Conservation (phyloP, 2,113 vertebrate genomes). For the Uria aalge region DNA sequence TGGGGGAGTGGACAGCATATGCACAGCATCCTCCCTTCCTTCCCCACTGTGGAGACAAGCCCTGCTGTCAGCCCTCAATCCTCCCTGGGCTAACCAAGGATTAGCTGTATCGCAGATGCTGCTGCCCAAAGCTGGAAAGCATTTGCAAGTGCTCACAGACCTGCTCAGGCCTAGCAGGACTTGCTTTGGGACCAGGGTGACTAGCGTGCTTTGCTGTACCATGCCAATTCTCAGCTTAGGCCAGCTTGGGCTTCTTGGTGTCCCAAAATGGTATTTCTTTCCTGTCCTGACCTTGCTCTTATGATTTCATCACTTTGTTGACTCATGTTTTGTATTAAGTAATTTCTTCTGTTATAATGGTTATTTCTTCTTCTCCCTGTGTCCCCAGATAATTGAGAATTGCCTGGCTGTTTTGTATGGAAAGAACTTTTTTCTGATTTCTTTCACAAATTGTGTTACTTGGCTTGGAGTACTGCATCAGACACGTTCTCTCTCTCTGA, state of each 20-base stretch:
- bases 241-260: neutral
- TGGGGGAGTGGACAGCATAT: neutral
- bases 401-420: neutral
- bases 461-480: neutral
- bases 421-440: neutral
- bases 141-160: neutral
- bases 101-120: slow-evolving; percentile 25
- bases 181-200: neutral
- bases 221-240: neutral
- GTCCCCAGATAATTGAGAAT: neutral
- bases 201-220: neutral
- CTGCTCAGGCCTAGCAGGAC: neutral
- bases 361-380: neutral
- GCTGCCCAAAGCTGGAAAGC: neutral
- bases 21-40: neutral
- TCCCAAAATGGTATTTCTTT: neutral
- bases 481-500: neutral
- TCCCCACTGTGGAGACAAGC: neutral
- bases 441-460: neutral
- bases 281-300: neutral
- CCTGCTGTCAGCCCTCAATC: neutral
- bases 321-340: fast-evolving
- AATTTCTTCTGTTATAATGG: neutral
- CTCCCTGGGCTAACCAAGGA: neutral
- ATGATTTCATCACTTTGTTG: neutral